These are phyloP conservation scores for Limnephilus marmoratus DNA, from an alignment of 2,888 invertebrate genomes.

Conservation along the genomic window DNA sequence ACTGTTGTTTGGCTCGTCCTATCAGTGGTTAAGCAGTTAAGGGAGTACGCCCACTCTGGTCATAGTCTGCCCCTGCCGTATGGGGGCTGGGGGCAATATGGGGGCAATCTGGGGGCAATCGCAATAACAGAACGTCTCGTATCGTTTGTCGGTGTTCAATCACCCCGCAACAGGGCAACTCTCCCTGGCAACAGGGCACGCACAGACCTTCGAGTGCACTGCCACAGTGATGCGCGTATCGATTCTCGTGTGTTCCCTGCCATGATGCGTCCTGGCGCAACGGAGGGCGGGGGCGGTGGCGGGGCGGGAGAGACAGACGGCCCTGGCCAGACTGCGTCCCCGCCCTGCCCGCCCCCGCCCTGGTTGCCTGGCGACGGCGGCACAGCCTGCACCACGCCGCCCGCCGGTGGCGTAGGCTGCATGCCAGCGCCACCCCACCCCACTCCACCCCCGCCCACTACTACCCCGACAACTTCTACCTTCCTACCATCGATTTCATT, in stretches of 20 bases:
- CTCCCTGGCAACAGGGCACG: neutral
- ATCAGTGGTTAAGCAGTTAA: neutral
- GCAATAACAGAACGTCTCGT: neutral
- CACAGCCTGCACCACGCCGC: constrained; percentile 1
- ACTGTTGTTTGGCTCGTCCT: neutral
- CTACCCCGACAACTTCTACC: neutral
- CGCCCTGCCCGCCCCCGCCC: neutral
- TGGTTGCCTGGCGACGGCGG: neutral
- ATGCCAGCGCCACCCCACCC: neutral
- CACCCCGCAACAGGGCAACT: neutral
- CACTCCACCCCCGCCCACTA: neutral
- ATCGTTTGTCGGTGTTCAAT: neutral
- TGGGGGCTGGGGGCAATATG: neutral
- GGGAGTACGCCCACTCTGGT: neutral
- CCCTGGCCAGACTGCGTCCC: neutral
- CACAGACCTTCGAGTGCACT: neutral
- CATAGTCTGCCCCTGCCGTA: neutral
- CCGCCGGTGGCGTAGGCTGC: neutral
- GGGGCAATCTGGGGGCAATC: neutral
- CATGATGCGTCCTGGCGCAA: neutral
- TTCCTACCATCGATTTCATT: neutral
- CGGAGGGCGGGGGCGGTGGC: neutral
- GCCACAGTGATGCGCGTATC: neutral
- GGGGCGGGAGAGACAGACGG: neutral
- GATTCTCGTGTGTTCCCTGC: neutral